Evolutionary conservation across 2,113 vertebrate species (phyloP).

Genomic region (Chaetura pelagica): DNA sequence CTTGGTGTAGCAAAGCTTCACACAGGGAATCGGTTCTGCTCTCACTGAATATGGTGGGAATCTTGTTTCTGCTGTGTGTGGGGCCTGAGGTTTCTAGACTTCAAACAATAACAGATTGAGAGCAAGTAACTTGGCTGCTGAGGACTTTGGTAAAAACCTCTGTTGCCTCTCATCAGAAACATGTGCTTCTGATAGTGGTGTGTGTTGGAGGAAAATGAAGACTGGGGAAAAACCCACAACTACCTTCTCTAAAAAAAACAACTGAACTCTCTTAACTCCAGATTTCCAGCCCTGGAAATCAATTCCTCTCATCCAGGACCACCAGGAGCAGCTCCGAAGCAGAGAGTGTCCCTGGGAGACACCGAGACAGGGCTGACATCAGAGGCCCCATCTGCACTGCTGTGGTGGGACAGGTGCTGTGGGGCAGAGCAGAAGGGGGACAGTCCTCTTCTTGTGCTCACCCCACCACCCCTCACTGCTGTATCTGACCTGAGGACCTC

Average conservation of each 20-base stretch:
- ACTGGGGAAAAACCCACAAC: rapidly evolving
- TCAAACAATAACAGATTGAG: not conserved
- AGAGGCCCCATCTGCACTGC: not conserved
- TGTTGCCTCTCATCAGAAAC: not conserved
- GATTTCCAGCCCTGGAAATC: not conserved
- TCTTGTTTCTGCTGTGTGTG: not conserved
- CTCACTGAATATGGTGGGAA: not conserved
- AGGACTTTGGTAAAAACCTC: not conserved
- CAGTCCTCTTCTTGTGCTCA: not conserved
- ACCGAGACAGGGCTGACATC: not conserved
- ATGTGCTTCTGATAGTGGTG: not conserved
- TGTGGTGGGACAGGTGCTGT: not conserved
- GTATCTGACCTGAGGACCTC: not conserved
- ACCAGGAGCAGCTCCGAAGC: not conserved
- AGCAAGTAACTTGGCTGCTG: not conserved
- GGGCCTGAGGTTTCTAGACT: not conserved
- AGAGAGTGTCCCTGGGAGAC: not conserved
- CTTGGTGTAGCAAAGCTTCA: not conserved
- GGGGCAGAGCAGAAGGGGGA: not conserved
- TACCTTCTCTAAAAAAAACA: not conserved
- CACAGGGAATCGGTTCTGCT: not conserved
- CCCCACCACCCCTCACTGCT: not conserved
- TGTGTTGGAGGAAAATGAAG: not conserved
- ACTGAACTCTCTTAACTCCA: not conserved
- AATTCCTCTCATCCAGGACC: not conserved